Evolutionary conservation across 2,888 invertebrate species (phyloP).

Genomic region (Carpatolechia fugitivella): DNA sequence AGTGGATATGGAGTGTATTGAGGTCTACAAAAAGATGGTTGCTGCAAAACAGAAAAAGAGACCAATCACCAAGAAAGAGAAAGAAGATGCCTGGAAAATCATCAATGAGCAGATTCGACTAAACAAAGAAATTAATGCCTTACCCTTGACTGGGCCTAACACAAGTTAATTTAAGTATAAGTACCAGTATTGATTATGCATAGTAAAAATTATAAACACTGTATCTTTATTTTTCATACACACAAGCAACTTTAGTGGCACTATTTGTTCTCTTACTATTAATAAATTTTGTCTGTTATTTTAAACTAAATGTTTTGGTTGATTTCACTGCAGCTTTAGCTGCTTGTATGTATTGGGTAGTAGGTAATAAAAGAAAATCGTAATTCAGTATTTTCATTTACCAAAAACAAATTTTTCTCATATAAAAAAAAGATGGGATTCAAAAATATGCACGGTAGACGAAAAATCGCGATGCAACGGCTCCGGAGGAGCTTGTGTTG

Average conservation of each 20-base stretch:
- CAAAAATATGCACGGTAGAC: too few species aligned
- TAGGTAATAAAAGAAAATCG: too few species aligned
- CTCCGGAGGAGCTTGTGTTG: too few species aligned
- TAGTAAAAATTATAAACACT: background rate
- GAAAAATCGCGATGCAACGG: too few species aligned
- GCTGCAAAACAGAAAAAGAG: constrained; percentile 90
- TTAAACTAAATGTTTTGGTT: too few species aligned
- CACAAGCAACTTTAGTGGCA: background rate
- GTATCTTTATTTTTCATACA: background rate
- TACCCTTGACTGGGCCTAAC: constrained; percentile 72
- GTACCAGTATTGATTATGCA: background rate
- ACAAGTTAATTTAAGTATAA: constrained; percentile 47
- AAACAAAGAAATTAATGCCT: constrained; percentile 73
- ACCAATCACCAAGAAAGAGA: constrained; percentile 87
- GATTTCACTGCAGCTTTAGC: too few species aligned
- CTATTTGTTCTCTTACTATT: too few species aligned
- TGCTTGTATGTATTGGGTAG: too few species aligned
- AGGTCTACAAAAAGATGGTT: constrained; percentile 90
- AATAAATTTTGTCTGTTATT: too few species aligned
- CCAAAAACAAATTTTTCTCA: too few species aligned
- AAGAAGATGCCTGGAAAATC: constrained; percentile 87
- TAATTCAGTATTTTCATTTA: too few species aligned
- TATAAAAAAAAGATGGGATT: too few species aligned
- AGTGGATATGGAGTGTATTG: constrained; percentile 88
- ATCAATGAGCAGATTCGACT: constrained; percentile 83